phyloP scores from a whole-genome alignment of 1,140 invertebrate species.

The Drosophila chauvacae region DNA sequence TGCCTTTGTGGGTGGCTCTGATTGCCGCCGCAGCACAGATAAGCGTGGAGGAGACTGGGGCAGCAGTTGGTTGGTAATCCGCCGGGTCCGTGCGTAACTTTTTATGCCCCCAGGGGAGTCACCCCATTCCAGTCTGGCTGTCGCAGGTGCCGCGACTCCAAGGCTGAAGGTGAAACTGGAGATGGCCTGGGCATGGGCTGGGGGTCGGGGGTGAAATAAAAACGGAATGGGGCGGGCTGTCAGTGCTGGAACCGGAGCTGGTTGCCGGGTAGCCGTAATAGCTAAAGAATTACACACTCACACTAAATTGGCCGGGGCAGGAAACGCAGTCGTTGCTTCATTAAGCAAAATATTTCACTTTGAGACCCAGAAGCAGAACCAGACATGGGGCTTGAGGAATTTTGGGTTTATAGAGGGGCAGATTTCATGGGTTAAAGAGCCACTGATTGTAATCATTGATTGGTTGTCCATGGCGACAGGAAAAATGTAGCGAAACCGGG shows the following conservation, averaged over 20 bases:
- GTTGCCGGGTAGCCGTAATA: conserved; percentile 70
- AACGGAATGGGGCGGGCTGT: not conserved
- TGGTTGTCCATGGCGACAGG: conserved; percentile 29
- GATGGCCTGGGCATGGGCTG: conserved; percentile 1
- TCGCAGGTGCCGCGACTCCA: conserved; percentile 66
- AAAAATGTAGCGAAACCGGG: not conserved
- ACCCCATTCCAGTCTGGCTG: conserved; percentile 31
- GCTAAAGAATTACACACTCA: conserved; percentile 84
- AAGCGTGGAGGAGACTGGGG: conserved; percentile 54
- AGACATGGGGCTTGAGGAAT: conserved; percentile 16
- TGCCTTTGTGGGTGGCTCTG: conserved; percentile 31
- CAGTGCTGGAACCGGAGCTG: not conserved
- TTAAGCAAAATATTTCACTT: conserved; percentile 82
- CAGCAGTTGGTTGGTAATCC: conserved; percentile 36
- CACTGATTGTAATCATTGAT: conserved; percentile 47
- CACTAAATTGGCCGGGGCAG: conserved; percentile 83
- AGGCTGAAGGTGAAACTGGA: conserved; percentile 35
- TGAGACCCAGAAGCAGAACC: conserved; percentile 28
- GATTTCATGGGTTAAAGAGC: conserved; percentile 22
- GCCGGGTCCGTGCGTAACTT: conserved; percentile 72
- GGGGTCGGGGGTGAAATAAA: conserved; percentile 2
- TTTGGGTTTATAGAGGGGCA: not conserved
- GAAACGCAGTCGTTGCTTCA: conserved; percentile 84
- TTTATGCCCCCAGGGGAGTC: conserved; percentile 53
- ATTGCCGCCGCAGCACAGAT: conserved; percentile 57